Percentiles rank a stretch among this genome's conserved stretches.
Conservation (phyloP, 2,888 invertebrate species). For the Drosophila pseudotalamancana region DNA sequence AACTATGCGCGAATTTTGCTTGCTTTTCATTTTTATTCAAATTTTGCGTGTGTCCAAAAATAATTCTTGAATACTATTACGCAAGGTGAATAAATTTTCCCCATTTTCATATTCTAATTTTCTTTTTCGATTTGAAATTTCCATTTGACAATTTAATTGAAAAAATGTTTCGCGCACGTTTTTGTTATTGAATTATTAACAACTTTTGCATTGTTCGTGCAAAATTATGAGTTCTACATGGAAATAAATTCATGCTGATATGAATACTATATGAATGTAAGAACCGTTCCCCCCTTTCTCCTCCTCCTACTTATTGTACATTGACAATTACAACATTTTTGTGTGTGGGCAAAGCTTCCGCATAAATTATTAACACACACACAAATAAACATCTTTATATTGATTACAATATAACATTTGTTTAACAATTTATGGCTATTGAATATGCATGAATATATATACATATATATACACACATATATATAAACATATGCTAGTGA, state of each 20-base stretch:
- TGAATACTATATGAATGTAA: slow-evolving; percentile 32
- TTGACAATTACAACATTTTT: slow-evolving; percentile 74
- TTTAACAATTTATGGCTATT: slow-evolving; percentile 72
- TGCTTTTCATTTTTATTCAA: slow-evolving; percentile 6
- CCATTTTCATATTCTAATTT: slow-evolving; percentile 18
- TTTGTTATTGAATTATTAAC: slow-evolving; percentile 65
- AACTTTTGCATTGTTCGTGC: slow-evolving; percentile 57
- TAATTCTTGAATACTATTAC: slow-evolving; percentile 51
- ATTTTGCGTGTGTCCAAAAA: slow-evolving; percentile 54
- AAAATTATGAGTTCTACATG: slow-evolving; percentile 67
- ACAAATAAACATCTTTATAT: slow-evolving; percentile 42
- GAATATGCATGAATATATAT: slow-evolving; percentile 24
- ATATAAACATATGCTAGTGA: neutral
- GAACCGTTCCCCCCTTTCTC: neutral
- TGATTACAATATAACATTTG: slow-evolving; percentile 74
- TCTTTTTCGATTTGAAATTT: slow-evolving; percentile 24
- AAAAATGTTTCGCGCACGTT: slow-evolving; percentile 56
- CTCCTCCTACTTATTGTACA: slow-evolving; percentile 4
- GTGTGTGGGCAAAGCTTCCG: slow-evolving; percentile 49
- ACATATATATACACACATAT: slow-evolving; percentile 2
- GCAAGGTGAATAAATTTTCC: slow-evolving; percentile 39
- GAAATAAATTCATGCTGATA: slow-evolving; percentile 60
- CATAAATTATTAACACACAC: slow-evolving; percentile 62
- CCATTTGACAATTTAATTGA: slow-evolving; percentile 48
- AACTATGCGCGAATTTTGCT: slow-evolving; percentile 20